A percentile compares a stretch with the other conserved stretches of the same genome.
These are phyloP conservation scores for Neotragus moschatus DNA, from an alignment of 2,113 vertebrate species.

Conservation along the genomic window DNA sequence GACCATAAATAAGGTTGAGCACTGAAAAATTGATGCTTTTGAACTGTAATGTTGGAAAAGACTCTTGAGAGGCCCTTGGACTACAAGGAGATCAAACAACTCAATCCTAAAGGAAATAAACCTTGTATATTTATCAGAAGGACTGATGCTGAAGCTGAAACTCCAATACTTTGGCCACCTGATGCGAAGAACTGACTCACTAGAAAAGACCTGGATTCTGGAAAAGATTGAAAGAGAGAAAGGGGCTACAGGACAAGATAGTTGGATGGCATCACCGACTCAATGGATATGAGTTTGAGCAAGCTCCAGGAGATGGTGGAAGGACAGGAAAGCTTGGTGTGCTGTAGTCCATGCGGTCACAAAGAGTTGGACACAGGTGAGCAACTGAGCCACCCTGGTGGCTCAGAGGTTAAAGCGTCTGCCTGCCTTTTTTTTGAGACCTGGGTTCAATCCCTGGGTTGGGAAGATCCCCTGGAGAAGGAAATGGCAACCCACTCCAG, in stretches of 20 bases:
- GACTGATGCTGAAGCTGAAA: background rate
- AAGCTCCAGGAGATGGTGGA: background rate
- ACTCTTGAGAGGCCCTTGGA: background rate
- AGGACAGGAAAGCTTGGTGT: background rate
- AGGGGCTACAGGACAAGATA: background rate
- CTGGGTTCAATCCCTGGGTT: too few species aligned
- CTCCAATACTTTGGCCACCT: background rate
- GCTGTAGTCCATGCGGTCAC: background rate
- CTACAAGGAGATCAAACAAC: background rate
- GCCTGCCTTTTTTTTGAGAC: too few species aligned
- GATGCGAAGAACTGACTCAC: background rate
- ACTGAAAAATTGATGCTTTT: background rate
- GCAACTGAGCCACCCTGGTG: background rate
- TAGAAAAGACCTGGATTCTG: background rate
- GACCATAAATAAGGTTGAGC: background rate
- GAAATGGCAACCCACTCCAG: too few species aligned
- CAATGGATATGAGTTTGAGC: background rate
- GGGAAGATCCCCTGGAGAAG: too few species aligned
- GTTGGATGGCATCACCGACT: background rate
- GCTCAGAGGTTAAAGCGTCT: too few species aligned
- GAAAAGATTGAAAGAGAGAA: background rate
- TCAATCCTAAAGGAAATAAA: background rate
- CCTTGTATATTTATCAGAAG: background rate
- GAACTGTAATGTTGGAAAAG: background rate
- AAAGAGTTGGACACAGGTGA: background rate